These are phyloP conservation scores for Epizoanthus scotinus DNA, from an alignment of 92 coral and sea anemone genomes.

Conservation along the genomic window DNA sequence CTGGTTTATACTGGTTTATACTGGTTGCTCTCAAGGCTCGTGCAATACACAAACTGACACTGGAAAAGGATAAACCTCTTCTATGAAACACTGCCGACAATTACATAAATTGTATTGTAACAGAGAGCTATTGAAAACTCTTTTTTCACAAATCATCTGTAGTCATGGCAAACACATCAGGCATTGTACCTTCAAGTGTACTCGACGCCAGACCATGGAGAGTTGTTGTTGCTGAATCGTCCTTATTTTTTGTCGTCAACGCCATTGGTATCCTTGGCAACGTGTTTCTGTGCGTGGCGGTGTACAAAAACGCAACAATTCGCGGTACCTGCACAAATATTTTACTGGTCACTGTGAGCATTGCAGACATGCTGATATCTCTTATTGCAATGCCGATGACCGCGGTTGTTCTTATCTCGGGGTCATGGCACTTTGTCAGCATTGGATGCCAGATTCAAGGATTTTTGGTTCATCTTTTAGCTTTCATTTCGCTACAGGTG, in stretches of 20 bases:
- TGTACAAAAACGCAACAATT: slow-evolving; percentile 47
- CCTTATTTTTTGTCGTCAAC: slow-evolving; percentile 59
- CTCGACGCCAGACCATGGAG: slow-evolving; percentile 40
- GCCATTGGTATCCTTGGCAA: slow-evolving; percentile 64
- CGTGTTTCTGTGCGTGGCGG: slow-evolving; percentile 58
- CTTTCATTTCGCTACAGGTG: slow-evolving; percentile 74
- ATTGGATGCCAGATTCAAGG: slow-evolving; percentile 71
- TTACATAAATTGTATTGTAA: no score
- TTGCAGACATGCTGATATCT: slow-evolving; percentile 71
- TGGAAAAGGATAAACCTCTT: no score
- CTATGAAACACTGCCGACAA: no score
- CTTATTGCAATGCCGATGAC: slow-evolving; percentile 71
- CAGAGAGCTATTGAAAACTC: not conserved
- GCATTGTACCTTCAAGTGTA: not conserved
- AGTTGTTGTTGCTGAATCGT: slow-evolving; percentile 47
- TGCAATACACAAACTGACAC: no score
- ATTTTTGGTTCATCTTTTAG: slow-evolving; percentile 65
- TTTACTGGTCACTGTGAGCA: slow-evolving; percentile 62
- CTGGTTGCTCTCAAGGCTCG: no score
- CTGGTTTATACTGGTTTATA: no score
- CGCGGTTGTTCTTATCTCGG: slow-evolving; percentile 54
- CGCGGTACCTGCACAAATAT: slow-evolving; percentile 72
- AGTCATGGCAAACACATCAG: slow-evolving; percentile 13
- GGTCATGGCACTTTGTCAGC: slow-evolving; percentile 61
- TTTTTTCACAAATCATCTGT: not conserved